Evolutionary conservation across 1,140 invertebrate genomes (phyloP), one percentile per base, ranked within the genome.

Genomic region (Drosophila orena): DNA sequence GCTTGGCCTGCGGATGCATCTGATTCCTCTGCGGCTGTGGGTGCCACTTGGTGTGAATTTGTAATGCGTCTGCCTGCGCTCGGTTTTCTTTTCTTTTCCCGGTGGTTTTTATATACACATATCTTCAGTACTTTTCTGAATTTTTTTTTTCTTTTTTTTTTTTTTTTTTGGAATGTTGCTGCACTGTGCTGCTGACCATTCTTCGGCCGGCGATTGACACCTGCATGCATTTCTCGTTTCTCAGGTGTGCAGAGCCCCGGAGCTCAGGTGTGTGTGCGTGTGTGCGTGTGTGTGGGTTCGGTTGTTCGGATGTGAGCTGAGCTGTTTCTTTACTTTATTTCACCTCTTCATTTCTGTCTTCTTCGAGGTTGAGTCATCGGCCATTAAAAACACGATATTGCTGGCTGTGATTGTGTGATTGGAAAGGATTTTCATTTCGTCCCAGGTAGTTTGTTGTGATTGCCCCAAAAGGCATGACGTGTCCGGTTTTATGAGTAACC

Each of bases 151-250:
- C n/a, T 30, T 27, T 42, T 70, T 44, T 60, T 46, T 42, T 3
- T 47, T 52, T 42, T 15, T 56, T 49, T 71, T 62, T 58, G 57
- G 68, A 59, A 77, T 61, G 61, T 20, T 62, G 58, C 59, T 50
- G 47, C 42, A 30, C 40, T 42, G 15, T 44, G 42, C 60, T 49
- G 64, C 83, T 88, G 79, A 61, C 83, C 83, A 83, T 86, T 86
- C 83, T 88, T 88, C 69, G 57, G 59, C 61, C 80, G 75, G 62
- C 84, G 84, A 89, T 88, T 89, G 84, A 89, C 84, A 89, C 84
- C 84, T 89, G 84, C 84, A 89, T 89, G 84, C 84, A 89, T 89
- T 89, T 89, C 84, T 89, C 79, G 84, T 89, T 89, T 89, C 84
- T 89, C 84, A 89, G 84, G 84, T 89, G 84, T 89, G 84, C 84